Percentiles rank a stretch among this genome's conserved stretches.
phyloP scores from a whole-genome alignment of 2,113 vertebrate species.

The Chinchilla lanigera region DNA sequence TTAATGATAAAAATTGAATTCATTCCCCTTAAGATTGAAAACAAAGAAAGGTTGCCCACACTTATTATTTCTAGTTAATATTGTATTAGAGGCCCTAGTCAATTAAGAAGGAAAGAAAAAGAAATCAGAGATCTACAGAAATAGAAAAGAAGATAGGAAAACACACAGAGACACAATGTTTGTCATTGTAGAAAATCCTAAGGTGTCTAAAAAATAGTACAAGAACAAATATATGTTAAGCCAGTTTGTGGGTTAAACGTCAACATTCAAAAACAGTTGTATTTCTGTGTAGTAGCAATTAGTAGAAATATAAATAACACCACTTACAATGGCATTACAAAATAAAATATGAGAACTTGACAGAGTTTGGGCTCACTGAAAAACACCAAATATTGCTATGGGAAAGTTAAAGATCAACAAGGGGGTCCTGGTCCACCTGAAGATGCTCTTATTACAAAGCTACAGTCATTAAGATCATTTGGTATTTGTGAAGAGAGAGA shows the following conservation, averaged over 20 bases:
- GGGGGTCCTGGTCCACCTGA: neutral
- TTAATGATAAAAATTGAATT: neutral
- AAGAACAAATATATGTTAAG: neutral
- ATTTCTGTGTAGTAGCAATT: neutral
- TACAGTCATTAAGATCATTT: neutral
- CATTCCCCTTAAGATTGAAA: neutral
- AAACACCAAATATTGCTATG: neutral
- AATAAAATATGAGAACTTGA: neutral
- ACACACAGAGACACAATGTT: neutral
- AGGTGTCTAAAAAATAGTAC: neutral
- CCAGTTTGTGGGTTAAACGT: neutral
- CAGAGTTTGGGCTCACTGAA: neutral
- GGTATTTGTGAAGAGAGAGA: neutral
- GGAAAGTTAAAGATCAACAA: neutral
- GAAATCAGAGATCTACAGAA: neutral
- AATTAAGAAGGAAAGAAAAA: neutral
- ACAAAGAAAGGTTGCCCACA: neutral
- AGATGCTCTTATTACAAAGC: neutral
- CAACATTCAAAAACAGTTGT: neutral
- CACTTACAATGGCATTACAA: neutral
- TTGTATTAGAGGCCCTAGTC: neutral
- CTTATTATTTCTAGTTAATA: neutral
- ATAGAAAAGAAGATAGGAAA: neutral
- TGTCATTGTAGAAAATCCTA: neutral
- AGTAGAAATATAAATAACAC: neutral